Evolutionary conservation across 2,888 invertebrate species (phyloP).

Genomic region (Noctua pronuba): DNA sequence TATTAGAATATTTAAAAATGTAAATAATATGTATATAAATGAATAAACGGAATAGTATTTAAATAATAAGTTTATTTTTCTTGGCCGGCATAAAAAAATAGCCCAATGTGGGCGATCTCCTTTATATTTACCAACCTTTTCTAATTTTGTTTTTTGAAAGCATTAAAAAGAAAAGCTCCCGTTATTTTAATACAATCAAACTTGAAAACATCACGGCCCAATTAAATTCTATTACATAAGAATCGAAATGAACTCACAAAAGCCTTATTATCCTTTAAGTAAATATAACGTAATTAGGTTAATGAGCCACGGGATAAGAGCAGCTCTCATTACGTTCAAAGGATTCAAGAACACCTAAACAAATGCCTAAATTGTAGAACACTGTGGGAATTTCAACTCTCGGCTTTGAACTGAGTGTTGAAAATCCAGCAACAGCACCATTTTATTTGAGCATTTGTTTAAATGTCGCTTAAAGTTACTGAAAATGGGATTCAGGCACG

Average conservation of each 20-base stretch:
- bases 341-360: not conserved
- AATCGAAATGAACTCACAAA: slow-evolving; percentile 44
- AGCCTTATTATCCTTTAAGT: slow-evolving; percentile 30
- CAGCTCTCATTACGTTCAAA: slow-evolving; percentile 18
- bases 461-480: not conserved
- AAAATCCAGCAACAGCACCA: not conserved
- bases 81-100: too few relatives aligned
- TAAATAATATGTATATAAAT: too few relatives aligned
- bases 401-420: not conserved
- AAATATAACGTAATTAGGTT: slow-evolving; percentile 51
- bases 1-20: too few relatives aligned
- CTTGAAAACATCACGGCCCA: not conserved
- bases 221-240: slow-evolving; percentile 21
- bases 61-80: too few relatives aligned
- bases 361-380: not conserved
- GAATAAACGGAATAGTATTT: too few relatives aligned
- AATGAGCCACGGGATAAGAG: slow-evolving; percentile 19
- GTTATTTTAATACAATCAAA: too few relatives aligned
- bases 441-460: not conserved
- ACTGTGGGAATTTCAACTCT: not conserved
- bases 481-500: slow-evolving; percentile 15
- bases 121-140: too few relatives aligned
- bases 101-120: too few relatives aligned
- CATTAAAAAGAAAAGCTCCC: too few relatives aligned
- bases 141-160: too few relatives aligned